Conservation (phyloP, 2,797 vertebrate genomes). For the Coregonus ussuriensis region DNA sequence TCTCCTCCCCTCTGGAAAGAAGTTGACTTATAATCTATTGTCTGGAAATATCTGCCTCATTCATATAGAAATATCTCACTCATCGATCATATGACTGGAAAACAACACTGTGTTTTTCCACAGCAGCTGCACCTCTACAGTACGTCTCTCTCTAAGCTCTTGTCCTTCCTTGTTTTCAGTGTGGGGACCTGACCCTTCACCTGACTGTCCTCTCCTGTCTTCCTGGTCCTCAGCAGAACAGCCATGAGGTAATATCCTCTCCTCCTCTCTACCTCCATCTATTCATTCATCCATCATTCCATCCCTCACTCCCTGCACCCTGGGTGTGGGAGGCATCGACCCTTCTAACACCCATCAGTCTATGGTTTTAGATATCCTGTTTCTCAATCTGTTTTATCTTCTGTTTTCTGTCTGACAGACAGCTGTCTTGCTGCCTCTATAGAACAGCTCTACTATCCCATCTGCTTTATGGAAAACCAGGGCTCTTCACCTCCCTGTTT, state of each 20-base stretch:
- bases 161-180: background rate
- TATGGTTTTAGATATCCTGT: constrained; percentile 1
- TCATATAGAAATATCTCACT: no score
- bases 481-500: background rate
- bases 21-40: background rate
- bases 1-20: no score
- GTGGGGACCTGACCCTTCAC: background rate
- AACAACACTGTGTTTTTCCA: background rate
- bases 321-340: background rate
- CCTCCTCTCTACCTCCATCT: background rate
- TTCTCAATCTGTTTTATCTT: background rate
- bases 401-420: background rate
- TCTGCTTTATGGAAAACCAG: background rate
- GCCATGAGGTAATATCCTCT: background rate
- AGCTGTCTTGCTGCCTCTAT: background rate
- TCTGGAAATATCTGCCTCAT: background rate
- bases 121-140: background rate
- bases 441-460: background rate
- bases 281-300: background rate
- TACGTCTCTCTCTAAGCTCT: background rate
- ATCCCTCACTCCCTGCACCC: background rate
- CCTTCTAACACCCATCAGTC: background rate
- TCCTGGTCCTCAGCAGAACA: background rate
- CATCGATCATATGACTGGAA: no score
- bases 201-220: background rate